phyloP scores from a whole-genome alignment of 2,888 invertebrate genomes.

The Globia sparganii region DNA sequence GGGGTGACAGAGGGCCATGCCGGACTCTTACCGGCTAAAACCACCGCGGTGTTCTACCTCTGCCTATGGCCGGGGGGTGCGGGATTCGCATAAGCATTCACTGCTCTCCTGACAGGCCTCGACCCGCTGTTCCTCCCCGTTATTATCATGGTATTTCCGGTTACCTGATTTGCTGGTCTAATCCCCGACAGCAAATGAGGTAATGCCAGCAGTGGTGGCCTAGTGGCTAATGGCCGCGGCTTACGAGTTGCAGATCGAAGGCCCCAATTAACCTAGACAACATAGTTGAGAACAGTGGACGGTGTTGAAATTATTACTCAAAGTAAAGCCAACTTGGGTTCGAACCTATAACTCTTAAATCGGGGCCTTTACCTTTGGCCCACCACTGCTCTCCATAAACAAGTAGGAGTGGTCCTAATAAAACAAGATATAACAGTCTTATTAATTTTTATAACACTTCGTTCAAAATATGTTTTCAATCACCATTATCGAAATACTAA shows the following conservation, averaged over 20 bases:
- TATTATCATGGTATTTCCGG: no score
- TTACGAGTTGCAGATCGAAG: background rate
- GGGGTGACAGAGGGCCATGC: no score
- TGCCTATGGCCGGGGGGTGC: no score
- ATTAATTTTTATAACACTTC: slow-evolving; percentile 6
- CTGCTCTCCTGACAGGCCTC: no score
- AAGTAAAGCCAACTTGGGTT: background rate
- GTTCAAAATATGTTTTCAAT: slow-evolving; percentile 25
- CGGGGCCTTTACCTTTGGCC: background rate
- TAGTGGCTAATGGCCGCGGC: no score
- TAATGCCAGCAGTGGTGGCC: background rate
- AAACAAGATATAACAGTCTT: background rate
- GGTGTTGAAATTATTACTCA: background rate
- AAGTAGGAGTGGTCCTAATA: background rate
- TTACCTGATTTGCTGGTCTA: background rate
- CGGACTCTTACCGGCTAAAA: no score
- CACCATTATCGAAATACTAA: slow-evolving; percentile 20
- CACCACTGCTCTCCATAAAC: background rate
- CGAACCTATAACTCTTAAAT: background rate
- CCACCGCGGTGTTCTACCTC: no score
- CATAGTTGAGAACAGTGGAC: background rate
- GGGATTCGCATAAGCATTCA: no score
- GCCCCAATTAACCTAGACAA: background rate
- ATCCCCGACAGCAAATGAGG: background rate
- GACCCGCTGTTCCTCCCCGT: no score